Evolutionary conservation across 2,888 invertebrate genomes (phyloP).

Genomic region (Lepidochrysops patricia): DNA sequence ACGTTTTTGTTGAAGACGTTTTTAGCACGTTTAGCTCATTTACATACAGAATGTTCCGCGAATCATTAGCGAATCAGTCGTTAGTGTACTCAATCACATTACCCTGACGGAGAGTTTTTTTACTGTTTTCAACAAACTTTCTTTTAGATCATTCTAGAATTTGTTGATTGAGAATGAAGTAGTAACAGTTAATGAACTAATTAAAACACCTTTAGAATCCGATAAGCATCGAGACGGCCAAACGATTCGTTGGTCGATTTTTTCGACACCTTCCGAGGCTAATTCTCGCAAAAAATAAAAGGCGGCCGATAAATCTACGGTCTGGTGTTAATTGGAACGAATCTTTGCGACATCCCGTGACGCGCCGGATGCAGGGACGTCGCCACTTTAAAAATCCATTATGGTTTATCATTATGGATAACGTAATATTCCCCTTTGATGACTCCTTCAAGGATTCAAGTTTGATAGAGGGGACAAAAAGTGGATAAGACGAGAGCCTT

Average conservation of each 20-base stretch:
- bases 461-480: neutral
- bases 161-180: neutral
- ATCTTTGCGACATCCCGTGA: conserved; percentile 40
- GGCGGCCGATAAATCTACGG: conserved; percentile 56
- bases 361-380: conserved; percentile 21
- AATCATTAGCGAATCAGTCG: conserved; percentile 30
- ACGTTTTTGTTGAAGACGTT: conserved; percentile 34
- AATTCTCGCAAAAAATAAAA: conserved; percentile 55
- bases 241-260: conserved; percentile 17
- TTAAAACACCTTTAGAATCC: neutral
- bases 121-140: neutral
- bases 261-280: conserved; percentile 49
- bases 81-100: neutral
- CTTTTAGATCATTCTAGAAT: neutral
- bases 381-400: conserved; percentile 5
- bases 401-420: conserved; percentile 9
- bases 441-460: neutral
- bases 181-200: neutral
- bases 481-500: neutral
- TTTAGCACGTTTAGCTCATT: conserved; percentile 45
- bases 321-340: conserved; percentile 69
- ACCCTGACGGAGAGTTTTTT: neutral
- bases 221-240: neutral
- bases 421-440: neutral
- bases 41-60: conserved; percentile 61